Evolutionary conservation across 2,888 invertebrate genomes (phyloP).

Genomic region (Phortica okadai): DNA sequence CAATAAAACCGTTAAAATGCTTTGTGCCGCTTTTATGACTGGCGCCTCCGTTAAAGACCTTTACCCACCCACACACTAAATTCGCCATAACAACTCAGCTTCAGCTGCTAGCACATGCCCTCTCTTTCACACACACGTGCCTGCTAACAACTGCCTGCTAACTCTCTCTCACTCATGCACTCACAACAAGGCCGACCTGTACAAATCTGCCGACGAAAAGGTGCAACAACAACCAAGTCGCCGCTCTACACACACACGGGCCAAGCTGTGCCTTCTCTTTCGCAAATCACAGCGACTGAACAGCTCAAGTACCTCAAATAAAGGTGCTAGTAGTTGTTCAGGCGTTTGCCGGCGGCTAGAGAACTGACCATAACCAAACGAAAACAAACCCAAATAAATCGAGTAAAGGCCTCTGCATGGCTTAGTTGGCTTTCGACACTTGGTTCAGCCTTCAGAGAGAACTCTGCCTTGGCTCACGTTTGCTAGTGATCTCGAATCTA

Average conservation of each 20-base stretch:
- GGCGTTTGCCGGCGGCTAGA: constrained; percentile 13
- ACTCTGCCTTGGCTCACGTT: neutral
- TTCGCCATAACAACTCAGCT: constrained; percentile 36
- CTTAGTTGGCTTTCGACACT: constrained; percentile 68
- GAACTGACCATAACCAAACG: neutral
- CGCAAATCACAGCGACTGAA: constrained; percentile 54
- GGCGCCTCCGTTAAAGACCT: constrained; percentile 66
- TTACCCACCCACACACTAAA: constrained; percentile 57
- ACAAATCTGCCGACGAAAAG: constrained; percentile 52
- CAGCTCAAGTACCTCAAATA: constrained; percentile 53
- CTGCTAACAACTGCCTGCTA: neutral
- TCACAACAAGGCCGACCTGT: neutral
- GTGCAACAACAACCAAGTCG: constrained; percentile 25
- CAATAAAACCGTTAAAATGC: constrained; percentile 41
- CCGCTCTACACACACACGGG: neutral
- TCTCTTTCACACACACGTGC: neutral
- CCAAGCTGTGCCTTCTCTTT: constrained; percentile 41
- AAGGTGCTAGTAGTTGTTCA: constrained; percentile 56
- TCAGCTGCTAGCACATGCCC: neutral
- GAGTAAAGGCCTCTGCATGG: constrained; percentile 42
- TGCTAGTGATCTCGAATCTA: neutral
- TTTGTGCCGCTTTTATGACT: constrained; percentile 60
- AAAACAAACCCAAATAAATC: constrained; percentile 22
- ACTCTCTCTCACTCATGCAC: constrained; percentile 13
- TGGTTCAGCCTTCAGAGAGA: constrained; percentile 28